Evolutionary conservation across 1,140 invertebrate genomes (phyloP), one percentile per base, ranked within the genome.

Genomic region (Chironomus striatipennis): DNA sequence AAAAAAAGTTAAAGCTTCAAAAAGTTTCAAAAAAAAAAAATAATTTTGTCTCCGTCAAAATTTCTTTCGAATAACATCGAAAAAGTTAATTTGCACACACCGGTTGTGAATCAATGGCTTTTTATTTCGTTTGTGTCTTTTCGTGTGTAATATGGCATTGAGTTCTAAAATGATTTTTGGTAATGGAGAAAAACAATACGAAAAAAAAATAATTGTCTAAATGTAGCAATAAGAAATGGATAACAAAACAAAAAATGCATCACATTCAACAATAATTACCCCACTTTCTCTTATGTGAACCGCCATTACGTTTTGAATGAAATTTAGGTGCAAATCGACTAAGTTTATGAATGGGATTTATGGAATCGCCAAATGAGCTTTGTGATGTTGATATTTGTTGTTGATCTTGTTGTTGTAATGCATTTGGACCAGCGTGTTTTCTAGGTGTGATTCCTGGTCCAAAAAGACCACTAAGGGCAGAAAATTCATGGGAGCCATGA

Each of bases 221-320:
- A 34, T 34, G 24, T 34, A 34, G 24, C 24, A 5, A 5, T 2
- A 34, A 34, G 24, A 34, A 34, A 34, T 34, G n/a, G n/a, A n/a
- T n/a, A n/a, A n/a, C 24, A 34, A 34, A 34, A 34, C n/a, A 57
- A n/a, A n/a, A 1, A 57, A n/a, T 0, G 47, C 12, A 5, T 57
- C 12, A 57, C 12, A 57, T 47, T 18, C 75, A 79, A 67, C 43
- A 21, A 80, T 74, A 42, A 65, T 74, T 79, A 82, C 77, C 83
- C 90, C 90, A 91, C 77, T 88, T 82, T 77, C 91, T 85, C 85
- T 93, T 87, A 83, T 90, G 86, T 76, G 87, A 85, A 77, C 87
- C 78, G 18, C 65, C 17, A 76, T 86, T 85, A 80, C 88, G 83
- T 83, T 89, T 86, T 74, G 85, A 81, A 74, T 86, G 85, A 15